Conservation (phyloP, 2,888 invertebrate species). For the Furcula furcula region DNA sequence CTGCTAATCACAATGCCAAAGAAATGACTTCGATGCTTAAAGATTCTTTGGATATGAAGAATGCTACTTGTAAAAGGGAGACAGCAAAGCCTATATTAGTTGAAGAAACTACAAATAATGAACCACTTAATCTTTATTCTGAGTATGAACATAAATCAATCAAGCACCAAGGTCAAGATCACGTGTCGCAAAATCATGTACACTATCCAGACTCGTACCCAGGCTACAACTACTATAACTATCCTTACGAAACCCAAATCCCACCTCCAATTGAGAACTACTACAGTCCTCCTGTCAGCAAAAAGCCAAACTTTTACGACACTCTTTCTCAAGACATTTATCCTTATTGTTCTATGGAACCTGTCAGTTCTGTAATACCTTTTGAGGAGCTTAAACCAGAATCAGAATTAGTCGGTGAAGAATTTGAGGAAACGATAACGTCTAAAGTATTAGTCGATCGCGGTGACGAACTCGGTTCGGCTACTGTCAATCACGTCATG, state of each 20-base stretch:
- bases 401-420: slow-evolving; percentile 64
- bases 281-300: slow-evolving; percentile 45
- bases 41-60: slow-evolving; percentile 47
- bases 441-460: slow-evolving; percentile 62
- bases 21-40: slow-evolving; percentile 57
- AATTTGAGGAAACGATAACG: slow-evolving; percentile 64
- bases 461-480: slow-evolving; percentile 59
- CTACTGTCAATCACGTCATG: slow-evolving; percentile 68
- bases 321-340: slow-evolving; percentile 46
- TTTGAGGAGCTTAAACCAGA: slow-evolving; percentile 50
- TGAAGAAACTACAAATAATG: slow-evolving; percentile 25
- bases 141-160: slow-evolving; percentile 26
- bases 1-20: slow-evolving; percentile 62
- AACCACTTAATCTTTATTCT: slow-evolving; percentile 26
- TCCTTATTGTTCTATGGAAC: slow-evolving; percentile 50
- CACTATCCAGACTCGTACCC: slow-evolving; percentile 29
- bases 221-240: slow-evolving; percentile 39
- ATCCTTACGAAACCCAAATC: slow-evolving; percentile 52
- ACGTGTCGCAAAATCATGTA: slow-evolving; percentile 29
- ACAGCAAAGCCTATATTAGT: slow-evolving; percentile 29
- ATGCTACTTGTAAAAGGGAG: slow-evolving; percentile 32
- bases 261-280: slow-evolving; percentile 40
- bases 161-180: slow-evolving; percentile 5
- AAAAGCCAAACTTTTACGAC: slow-evolving; percentile 59
- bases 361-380: slow-evolving; percentile 40